Evolutionary conservation across 2,113 vertebrate genomes (phyloP).

Genomic region (Gadus macrocephalus): DNA sequence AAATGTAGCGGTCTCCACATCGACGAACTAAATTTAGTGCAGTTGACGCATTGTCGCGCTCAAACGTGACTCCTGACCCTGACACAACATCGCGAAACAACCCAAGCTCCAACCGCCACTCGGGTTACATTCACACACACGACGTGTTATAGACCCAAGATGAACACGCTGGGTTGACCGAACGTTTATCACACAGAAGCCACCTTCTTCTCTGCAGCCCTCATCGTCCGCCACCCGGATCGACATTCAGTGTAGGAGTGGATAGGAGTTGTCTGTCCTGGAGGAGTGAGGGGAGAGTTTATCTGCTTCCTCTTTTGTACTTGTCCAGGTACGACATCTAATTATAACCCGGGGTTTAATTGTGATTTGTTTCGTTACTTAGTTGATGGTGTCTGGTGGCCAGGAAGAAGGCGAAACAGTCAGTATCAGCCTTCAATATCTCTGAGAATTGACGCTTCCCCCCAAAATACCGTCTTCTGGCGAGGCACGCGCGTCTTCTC

Average conservation of each 20-base stretch:
- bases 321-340: constrained; percentile 49
- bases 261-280: neutral
- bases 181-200: constrained; percentile 42
- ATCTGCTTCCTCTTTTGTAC: neutral
- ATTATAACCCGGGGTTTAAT: constrained; percentile 21
- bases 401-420: too few relatives aligned
- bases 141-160: constrained; percentile 28
- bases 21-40: constrained; percentile 53
- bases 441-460: too few relatives aligned
- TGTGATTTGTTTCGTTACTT: neutral
- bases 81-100: constrained; percentile 60
- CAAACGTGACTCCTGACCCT: constrained; percentile 65
- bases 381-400: neutral
- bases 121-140: constrained; percentile 48
- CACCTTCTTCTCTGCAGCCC: constrained; percentile 46
- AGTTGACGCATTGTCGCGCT: constrained; percentile 59
- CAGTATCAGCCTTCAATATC: too few relatives aligned
- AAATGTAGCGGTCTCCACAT: constrained; percentile 37
- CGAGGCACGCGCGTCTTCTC: constrained; percentile 43
- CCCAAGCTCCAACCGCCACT: constrained; percentile 38
- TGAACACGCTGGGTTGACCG: constrained; percentile 41
- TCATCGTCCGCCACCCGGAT: constrained; percentile 50
- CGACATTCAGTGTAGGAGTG: constrained; percentile 49
- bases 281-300: constrained; percentile 51
- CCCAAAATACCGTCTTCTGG: constrained; percentile 18